Conservation (phyloP, 1,140 invertebrate genomes). For the Pemphigus obesinymphae region DNA sequence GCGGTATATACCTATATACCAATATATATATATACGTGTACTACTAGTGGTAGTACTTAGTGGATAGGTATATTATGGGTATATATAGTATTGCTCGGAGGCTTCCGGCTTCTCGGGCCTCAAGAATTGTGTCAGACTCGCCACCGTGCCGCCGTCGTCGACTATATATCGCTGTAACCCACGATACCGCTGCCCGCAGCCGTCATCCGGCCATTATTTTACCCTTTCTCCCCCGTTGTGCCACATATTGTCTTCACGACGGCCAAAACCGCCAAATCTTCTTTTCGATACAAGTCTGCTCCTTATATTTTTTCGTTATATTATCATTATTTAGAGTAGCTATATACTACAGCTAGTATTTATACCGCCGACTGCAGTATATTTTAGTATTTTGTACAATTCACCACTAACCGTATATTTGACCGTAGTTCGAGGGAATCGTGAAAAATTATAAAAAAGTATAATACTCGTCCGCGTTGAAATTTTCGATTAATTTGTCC, state of each 20-base stretch:
- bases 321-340: not conserved
- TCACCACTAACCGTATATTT: not conserved
- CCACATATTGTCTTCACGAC: not conserved
- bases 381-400: not conserved
- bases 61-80: too few species aligned
- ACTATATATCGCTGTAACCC: constrained; percentile 31
- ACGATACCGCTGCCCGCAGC: not conserved
- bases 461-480: too few species aligned
- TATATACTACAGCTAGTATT: not conserved
- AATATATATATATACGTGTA: not conserved
- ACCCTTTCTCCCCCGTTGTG: not conserved
- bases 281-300: not conserved
- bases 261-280: constrained; percentile 8
- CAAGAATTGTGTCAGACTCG: constrained; percentile 36
- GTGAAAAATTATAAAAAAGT: too few species aligned
- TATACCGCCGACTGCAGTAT: not conserved
- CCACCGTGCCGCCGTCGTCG: too few species aligned
- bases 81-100: constrained; percentile 18
- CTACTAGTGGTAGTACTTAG: not conserved
- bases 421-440: not conserved
- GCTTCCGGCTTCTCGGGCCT: constrained; percentile 31
- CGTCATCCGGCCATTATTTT: constrained; percentile 30
- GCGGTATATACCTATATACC: not conserved
- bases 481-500: too few species aligned
- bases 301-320: not conserved